phyloP scores from a whole-genome alignment of 2,113 vertebrate species.

The Conger conger region DNA sequence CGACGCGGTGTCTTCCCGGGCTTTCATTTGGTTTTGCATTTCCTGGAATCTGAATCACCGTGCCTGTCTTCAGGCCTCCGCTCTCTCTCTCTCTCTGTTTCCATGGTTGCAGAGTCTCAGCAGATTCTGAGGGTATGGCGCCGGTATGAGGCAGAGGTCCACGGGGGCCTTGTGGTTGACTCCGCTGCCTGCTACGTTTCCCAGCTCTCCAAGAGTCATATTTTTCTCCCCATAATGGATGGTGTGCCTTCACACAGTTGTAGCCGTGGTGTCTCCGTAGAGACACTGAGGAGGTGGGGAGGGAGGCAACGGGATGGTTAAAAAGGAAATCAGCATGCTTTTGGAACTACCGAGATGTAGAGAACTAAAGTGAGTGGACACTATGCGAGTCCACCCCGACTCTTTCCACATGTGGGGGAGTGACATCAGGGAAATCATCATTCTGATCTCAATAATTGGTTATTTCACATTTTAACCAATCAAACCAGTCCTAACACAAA shows the following conservation, averaged over 20 bases:
- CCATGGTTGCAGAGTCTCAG: neutral
- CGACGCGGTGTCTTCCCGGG: neutral
- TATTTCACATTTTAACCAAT: neutral
- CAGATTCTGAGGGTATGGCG: neutral
- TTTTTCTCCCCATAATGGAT: neutral
- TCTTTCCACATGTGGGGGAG: too few relatives aligned
- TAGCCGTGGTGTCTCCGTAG: neutral
- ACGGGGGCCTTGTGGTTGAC: neutral
- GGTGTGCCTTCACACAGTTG: neutral
- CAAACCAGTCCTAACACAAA: neutral
- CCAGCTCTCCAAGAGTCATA: neutral
- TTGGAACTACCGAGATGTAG: too few relatives aligned
- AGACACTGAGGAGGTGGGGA: neutral
- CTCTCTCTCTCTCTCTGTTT: neutral
- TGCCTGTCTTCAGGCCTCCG: neutral
- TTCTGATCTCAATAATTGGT: neutral
- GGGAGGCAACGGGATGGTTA: neutral
- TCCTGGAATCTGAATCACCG: neutral
- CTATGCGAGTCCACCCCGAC: neutral
- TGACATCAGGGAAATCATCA: neutral
- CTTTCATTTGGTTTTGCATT: conserved; percentile 14
- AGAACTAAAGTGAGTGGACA: too few relatives aligned
- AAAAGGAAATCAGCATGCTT: too few relatives aligned
- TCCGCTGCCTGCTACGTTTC: neutral
- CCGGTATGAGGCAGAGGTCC: neutral